Evolutionary conservation across 92 coral and sea anemone genomes (phyloP).

Genomic region (Virgularia gustaviana): DNA sequence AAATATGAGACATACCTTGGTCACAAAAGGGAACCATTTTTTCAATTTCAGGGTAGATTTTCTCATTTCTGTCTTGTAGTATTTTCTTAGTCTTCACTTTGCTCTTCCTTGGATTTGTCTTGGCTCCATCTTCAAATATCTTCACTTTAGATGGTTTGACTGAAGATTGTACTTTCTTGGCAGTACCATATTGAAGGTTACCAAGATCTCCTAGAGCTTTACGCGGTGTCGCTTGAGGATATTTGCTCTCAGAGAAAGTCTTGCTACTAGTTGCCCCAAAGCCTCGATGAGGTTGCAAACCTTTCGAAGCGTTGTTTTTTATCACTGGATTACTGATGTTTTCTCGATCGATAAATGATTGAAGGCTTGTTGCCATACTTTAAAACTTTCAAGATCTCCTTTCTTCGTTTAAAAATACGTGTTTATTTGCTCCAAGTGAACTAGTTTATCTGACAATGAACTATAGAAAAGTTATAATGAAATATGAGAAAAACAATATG

Average conservation of each 20-base stretch:
- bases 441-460: neutral
- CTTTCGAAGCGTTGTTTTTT: constrained; percentile 15
- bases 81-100: constrained; percentile 42
- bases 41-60: constrained; percentile 61
- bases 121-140: constrained; percentile 17
- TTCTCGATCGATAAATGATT: constrained; percentile 11
- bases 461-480: neutral
- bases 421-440: neutral
- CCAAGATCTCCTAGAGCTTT: constrained; percentile 88
- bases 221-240: constrained; percentile 74
- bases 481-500: neutral
- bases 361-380: constrained; percentile 39
- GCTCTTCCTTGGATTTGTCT: constrained; percentile 24
- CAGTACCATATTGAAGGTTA: constrained; percentile 48
- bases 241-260: constrained; percentile 45
- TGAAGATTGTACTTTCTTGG: constrained; percentile 19
- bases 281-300: neutral
- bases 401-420: neutral
- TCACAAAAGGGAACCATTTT: constrained; percentile 76
- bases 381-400: no score
- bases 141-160: constrained; percentile 21
- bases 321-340: constrained; percentile 14
- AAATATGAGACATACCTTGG: constrained; percentile 37
- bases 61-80: constrained; percentile 45
- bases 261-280: constrained; percentile 9